Percentiles rank a stretch among this genome's conserved stretches.
These are phyloP conservation scores for Hesperia comma DNA, from an alignment of 2,888 invertebrate genomes.

Conservation along the genomic window DNA sequence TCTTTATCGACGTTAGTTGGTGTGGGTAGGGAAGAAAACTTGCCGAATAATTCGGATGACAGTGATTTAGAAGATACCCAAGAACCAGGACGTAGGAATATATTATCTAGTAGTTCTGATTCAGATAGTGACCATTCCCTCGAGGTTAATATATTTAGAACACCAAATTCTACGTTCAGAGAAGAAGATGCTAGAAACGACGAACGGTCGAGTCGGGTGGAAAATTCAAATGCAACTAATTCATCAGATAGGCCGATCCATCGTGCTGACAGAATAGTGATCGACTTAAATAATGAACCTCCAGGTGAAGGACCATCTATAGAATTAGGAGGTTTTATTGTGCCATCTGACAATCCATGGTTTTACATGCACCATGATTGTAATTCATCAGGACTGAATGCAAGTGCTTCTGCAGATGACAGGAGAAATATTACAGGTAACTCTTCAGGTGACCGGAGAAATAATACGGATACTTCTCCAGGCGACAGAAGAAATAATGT, in stretches of 20 bases:
- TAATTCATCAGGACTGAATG: slow-evolving; percentile 45
- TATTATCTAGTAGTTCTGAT: slow-evolving; percentile 70
- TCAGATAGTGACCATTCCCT: slow-evolving; percentile 73
- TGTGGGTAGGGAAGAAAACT: slow-evolving; percentile 55
- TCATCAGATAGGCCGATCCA: slow-evolving; percentile 40
- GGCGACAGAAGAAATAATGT: background rate
- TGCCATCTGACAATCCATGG: slow-evolving; percentile 59
- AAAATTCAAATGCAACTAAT: slow-evolving; percentile 35
- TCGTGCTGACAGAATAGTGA: slow-evolving; percentile 63
- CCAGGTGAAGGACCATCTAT: slow-evolving; percentile 45
- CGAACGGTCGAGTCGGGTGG: slow-evolving; percentile 38
- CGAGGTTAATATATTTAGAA: slow-evolving; percentile 73
- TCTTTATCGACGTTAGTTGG: slow-evolving; percentile 70
- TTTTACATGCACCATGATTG: slow-evolving; percentile 69
- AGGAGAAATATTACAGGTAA: slow-evolving; percentile 45
- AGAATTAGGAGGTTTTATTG: slow-evolving; percentile 55
- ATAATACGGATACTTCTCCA: background rate
- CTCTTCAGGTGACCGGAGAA: background rate
- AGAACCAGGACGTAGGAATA: slow-evolving; percentile 15
- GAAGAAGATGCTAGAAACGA: slow-evolving; percentile 55
- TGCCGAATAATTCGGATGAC: slow-evolving; percentile 61
- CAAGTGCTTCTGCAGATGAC: slow-evolving; percentile 38
- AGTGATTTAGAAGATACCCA: slow-evolving; percentile 50
- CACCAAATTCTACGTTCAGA: slow-evolving; percentile 67
- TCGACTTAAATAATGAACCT: slow-evolving; percentile 58